A percentile compares a stretch with the other conserved stretches of the same genome.
These are phyloP conservation scores for Apotomis turbidana DNA, from an alignment of 2,888 invertebrate species.

Conservation along the genomic window DNA sequence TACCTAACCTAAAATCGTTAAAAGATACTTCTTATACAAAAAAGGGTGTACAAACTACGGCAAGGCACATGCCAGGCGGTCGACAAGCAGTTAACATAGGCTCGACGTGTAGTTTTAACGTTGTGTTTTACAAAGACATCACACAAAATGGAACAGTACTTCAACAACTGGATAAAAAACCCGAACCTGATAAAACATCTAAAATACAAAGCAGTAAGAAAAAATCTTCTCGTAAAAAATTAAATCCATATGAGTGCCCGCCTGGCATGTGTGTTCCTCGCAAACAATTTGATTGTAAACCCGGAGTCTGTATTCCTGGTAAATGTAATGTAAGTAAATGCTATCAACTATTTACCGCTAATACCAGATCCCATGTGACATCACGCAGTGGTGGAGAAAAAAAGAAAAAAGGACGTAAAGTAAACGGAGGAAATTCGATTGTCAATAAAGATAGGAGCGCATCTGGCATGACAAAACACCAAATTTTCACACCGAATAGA, in stretches of 20 bases:
- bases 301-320: neutral
- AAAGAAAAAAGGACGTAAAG: too few relatives aligned
- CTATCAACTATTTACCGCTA: neutral
- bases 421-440: neutral
- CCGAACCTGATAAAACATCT: too few relatives aligned
- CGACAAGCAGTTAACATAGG: conserved; percentile 21
- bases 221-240: neutral
- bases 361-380: too few relatives aligned
- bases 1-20: neutral
- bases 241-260: neutral
- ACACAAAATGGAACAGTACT: neutral
- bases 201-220: neutral
- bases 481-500: neutral
- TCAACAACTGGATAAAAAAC: neutral
- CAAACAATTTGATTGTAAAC: neutral
- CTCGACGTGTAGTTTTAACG: conserved; percentile 16
- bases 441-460: neutral
- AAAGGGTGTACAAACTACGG: neutral
- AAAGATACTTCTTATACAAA: conserved; percentile 11
- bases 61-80: neutral
- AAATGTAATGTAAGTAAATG: conserved; percentile 2
- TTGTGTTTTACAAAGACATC: conserved; percentile 2
- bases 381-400: too few relatives aligned
- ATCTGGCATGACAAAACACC: neutral
- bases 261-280: too few relatives aligned